Base-by-base conservation (phyloP, 2,797 vertebrate genomes). In the Danio kyathit region DNA sequence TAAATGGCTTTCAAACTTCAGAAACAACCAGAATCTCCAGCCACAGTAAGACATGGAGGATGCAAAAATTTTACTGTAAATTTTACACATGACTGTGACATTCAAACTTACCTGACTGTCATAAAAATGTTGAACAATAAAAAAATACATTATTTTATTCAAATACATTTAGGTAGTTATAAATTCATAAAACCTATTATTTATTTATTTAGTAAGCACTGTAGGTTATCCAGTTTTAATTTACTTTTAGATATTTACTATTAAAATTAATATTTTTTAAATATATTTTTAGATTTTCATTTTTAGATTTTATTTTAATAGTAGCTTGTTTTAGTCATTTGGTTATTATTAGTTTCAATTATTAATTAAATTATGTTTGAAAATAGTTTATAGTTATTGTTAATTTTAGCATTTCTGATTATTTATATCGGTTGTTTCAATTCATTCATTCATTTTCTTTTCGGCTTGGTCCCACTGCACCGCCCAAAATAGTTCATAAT, bases 1-100 rank as follows among this genome's bases (percentile, higher is more conserved):
- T 95, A 4, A 96, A 96, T 0, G 96, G 96, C 92, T 93, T 95
- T 92, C 92, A 93, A 1, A 89, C 90, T 0, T 90, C 90, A 0
- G 86, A 89, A 0, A 87, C 90, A 0, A 88, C 89, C 82, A 93
- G 93, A 86, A 90, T 89, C 86, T 86, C 89, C 14, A 89, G 86
- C 61, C 90, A 90, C 79, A 91, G 92, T 94, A 86, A 91, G 92
- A 83, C 1, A 52, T 7, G 2, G 21, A 19, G 17, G 49, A 57
- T 14, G n/a, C n/a, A n/a, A n/a, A n/a, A 43, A 8, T 44, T 44
- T 5, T 44, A 44, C 43, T 8, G 44, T 48, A 48, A 29, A 3
- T 29, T 29, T 29, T 29, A 29, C 51, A 19, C 64, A 8, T 13
- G 11, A 66, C 19, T 65, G 13, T 38, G n/a, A 21, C 7, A 6